Base-by-base conservation (phyloP, 2,888 invertebrate genomes). In the Balanococcus diminutus region DNA sequence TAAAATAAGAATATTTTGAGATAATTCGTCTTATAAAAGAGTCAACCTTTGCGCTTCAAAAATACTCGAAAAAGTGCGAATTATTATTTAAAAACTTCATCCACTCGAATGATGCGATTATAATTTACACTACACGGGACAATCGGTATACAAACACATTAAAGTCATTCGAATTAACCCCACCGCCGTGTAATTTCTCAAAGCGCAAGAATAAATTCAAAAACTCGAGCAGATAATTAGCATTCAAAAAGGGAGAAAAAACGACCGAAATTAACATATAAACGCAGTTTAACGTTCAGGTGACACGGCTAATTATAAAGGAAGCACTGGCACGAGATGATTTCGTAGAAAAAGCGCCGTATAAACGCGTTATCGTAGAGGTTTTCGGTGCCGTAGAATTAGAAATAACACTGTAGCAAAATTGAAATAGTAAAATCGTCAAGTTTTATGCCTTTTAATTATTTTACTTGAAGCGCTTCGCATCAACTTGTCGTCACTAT, bases 381-480 rank as follows among this genome's bases (percentile, higher is more conserved):
- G 22, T 61, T 61, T 61, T n/a, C 51, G 19, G 19, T 9, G 25
- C 1, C n/a, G n/a, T 28, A 25, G 61, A 61, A 61, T 61, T 61
- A 61, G 25, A 25, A 61, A 61, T 61, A 61, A 9, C 22, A 22
- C 9, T 25, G 9, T 9, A 8, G 11, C 25, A 61, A 61, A 61
- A 25, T 61, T 28, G 61, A 51, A 51, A 51, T 51, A 19, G 61
- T 25, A 28, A 61, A 61, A 61, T 61, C 25, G 22, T 61, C 61
- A 61, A 61, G 61, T 61, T 61, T 61, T 28, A 28, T 61, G 25
- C 61, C 61, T 61, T 61, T 61, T 61, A 61, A 61, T 61, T 61
- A 61, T 61, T 61, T 61, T 28, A 61, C 61, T 61, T 61, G 25
- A 61, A 61, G 25, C 61, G 61, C 61, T 61, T 61, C 25, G 4